Base-by-base conservation (phyloP, 2,797 vertebrate genomes). In the Natrix natrix region DNA sequence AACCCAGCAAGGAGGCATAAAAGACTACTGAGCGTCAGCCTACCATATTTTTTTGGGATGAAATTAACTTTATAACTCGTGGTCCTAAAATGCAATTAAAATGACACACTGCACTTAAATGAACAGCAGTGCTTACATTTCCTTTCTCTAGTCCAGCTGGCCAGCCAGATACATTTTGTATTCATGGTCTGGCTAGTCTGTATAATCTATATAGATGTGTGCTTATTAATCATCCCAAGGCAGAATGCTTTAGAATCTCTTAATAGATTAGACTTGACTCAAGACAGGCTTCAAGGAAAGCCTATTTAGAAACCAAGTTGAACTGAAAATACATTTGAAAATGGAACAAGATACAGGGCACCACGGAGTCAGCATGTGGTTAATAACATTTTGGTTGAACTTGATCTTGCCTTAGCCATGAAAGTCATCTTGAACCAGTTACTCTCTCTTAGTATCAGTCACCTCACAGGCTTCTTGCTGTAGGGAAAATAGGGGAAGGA, bases 1-100 rank as follows among this genome's bases (percentile, higher is more conserved):
- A 90, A 86, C 37, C 8, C 28, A 90, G 91, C 86, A 93, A 63
- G 88, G 55, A 24, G 37, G 12, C 13, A 55, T 28, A 28, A 60
- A 48, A 52, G 10, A 92, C 83, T 74, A 56, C 91, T 93, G 78
- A 56, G 43, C 55, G n/a, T 26, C 74, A 90, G 48, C 83, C 89
- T 92, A 61, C 74, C 90, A 90, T 90, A 87, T 55, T 92, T 92
- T 43, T 87, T 61, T 37, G 32, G 4, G 69, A 32, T 74, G 88
- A 88, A 92, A 60, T 66, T 90, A 90, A 63, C 22, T 61, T 89
- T 17, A 17, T 32, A 59, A 28, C 54, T 69, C 26, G 14, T 11
- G 54, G 54, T 74, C 28, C 57, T 90, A 56, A 10, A 86, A 66
- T 87, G 54, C 54, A 90, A 61, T 32, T 90, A 90, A 86, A 24